Conservation (phyloP, 1,140 invertebrate genomes). For the Pissodes strobi region DNA sequence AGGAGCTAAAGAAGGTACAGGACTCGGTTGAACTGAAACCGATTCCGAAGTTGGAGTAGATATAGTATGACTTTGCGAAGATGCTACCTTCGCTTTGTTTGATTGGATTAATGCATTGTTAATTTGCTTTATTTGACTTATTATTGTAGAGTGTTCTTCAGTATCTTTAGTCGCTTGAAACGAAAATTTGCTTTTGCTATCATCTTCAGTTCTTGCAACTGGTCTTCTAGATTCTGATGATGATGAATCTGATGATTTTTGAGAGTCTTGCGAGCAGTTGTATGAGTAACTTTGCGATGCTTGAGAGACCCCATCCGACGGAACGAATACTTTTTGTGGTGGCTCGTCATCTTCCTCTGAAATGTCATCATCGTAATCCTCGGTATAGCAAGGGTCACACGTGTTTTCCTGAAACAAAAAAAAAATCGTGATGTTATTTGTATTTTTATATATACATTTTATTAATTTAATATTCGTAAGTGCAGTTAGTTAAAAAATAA, state of each 20-base stretch:
- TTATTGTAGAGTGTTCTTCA: conserved; percentile 16
- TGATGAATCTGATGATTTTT: conserved; percentile 1
- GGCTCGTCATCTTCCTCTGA: conserved; percentile 26
- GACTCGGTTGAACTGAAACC: neutral
- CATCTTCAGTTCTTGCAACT: neutral
- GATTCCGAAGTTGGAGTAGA: neutral
- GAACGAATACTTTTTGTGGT: conserved; percentile 14
- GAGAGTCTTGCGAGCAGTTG: neutral
- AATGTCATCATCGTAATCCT: conserved; percentile 17
- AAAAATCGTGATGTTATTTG: neutral
- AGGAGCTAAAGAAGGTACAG: neutral
- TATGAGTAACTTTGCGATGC: neutral
- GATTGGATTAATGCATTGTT: conserved; percentile 25
- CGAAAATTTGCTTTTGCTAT: neutral
- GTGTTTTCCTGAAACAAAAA: conserved; percentile 28
- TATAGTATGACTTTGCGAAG: neutral
- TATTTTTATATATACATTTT: no score
- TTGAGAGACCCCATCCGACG: neutral
- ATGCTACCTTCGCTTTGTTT: conserved; percentile 19
- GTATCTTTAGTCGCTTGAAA: neutral
- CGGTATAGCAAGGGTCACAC: neutral
- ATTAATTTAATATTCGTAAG: no score
- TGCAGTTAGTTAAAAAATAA: no score
- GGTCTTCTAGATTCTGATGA: conserved; percentile 1
- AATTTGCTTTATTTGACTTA: conserved; percentile 29